These are phyloP conservation scores for Bombus fervidus DNA, from an alignment of 1,140 invertebrate genomes.

Conservation along the genomic window DNA sequence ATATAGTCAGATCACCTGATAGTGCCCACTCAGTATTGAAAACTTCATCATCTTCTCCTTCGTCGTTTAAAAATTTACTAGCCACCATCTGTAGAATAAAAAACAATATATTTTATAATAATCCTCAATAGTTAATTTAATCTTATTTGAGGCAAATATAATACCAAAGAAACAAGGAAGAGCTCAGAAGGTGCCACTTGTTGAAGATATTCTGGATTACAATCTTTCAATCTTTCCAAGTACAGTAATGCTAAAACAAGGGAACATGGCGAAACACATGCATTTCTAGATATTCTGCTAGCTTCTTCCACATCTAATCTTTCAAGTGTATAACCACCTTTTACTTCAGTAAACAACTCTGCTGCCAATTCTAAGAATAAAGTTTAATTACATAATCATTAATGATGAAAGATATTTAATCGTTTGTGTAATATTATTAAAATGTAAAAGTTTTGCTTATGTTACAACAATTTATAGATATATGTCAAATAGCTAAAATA, in stretches of 20 bases:
- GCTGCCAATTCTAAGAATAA: conserved; percentile 89
- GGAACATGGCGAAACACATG: conserved; percentile 93
- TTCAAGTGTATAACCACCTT: conserved; percentile 88
- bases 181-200: conserved; percentile 92
- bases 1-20: conserved; percentile 88
- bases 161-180: conserved; percentile 95
- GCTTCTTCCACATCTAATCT: conserved; percentile 91
- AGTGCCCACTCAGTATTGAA: conserved; percentile 94
- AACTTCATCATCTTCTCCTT: conserved; percentile 94
- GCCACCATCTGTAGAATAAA: conserved; percentile 91
- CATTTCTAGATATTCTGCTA: conserved; percentile 88
- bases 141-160: neutral
- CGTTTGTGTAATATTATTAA: neutral
- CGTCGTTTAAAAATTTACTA: conserved; percentile 96
- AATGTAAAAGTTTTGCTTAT: neutral
- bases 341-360: conserved; percentile 89
- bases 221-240: conserved; percentile 90
- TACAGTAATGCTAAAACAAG: conserved; percentile 93
- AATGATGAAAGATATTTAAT: neutral
- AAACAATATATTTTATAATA: neutral
- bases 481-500: neutral
- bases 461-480: too few relatives aligned
- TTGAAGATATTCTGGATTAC: conserved; percentile 92
- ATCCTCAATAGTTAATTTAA: neutral
- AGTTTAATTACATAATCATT: conserved; percentile 57